Percentiles rank a stretch among this genome's conserved stretches.
Conservation (phyloP, 2,113 vertebrate species). For the Monopterus albus region DNA sequence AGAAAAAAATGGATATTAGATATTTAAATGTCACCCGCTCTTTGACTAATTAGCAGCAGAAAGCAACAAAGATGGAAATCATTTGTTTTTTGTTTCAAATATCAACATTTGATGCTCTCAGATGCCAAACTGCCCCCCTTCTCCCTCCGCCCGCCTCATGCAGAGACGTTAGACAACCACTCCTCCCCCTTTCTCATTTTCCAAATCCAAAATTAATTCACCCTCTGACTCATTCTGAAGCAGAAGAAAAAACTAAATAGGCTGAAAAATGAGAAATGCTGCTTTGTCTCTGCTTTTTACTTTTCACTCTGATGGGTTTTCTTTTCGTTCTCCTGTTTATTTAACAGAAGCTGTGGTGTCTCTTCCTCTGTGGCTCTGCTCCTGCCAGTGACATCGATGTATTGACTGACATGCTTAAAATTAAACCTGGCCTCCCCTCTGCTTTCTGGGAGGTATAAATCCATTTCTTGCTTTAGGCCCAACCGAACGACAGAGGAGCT, state of each 20-base stretch:
- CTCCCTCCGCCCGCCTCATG: background rate
- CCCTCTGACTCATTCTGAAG: constrained; percentile 20
- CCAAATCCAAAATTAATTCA: constrained; percentile 43
- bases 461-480: constrained; percentile 41
- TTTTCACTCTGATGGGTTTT: constrained; percentile 3
- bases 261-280: background rate
- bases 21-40: constrained; percentile 60
- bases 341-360: background rate
- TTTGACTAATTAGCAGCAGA: constrained; percentile 65
- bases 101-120: constrained; percentile 51
- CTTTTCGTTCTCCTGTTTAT: background rate
- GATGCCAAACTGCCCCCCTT: background rate
- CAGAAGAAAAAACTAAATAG: constrained; percentile 24
- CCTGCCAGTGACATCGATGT: constrained; percentile 26
- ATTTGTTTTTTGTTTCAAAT: constrained; percentile 20
- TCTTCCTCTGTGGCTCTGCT: constrained; percentile 3
- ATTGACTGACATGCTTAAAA: constrained; percentile 62
- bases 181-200: background rate
- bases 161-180: constrained; percentile 10
- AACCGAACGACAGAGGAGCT: background rate
- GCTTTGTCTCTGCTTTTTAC: background rate
- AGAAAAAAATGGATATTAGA: constrained; percentile 45
- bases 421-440: constrained; percentile 17
- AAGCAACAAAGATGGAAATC: constrained; percentile 27
- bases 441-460: constrained; percentile 34